These are phyloP conservation scores for Wasmannia auropunctata DNA, from an alignment of 1,140 invertebrate species.

Conservation along the genomic window DNA sequence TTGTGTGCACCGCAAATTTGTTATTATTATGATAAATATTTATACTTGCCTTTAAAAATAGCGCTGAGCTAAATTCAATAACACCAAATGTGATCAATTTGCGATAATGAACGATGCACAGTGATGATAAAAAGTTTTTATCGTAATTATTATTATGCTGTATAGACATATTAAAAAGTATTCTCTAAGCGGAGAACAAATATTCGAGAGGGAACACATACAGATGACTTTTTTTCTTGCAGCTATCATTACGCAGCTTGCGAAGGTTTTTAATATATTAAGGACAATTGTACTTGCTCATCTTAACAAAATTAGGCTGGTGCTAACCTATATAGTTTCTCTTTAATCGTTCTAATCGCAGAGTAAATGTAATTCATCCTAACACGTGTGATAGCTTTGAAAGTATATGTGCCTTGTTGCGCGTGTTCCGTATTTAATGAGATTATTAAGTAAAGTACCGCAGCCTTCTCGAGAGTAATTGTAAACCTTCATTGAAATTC, in stretches of 20 bases:
- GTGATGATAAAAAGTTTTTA: conserved; percentile 13
- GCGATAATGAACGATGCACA: neutral
- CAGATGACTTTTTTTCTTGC: conserved; percentile 57
- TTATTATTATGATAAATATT: neutral
- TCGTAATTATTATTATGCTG: conserved; percentile 12
- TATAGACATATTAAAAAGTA: neutral
- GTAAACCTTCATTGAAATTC: conserved; percentile 78
- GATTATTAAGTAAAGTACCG: conserved; percentile 70
- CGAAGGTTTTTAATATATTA: conserved; percentile 60
- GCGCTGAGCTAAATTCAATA: conserved; percentile 21
- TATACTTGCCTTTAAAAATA: conserved; percentile 25
- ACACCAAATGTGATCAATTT: conserved; percentile 28
- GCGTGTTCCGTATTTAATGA: conserved; percentile 80
- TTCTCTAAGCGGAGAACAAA: conserved; percentile 6
- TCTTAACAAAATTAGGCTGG: conserved; percentile 76
- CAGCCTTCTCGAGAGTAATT: conserved; percentile 67
- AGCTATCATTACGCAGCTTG: conserved; percentile 61
- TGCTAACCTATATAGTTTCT: conserved; percentile 74
- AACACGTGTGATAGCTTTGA: conserved; percentile 79
- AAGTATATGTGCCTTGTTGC: conserved; percentile 82
- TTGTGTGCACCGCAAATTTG: conserved; percentile 31
- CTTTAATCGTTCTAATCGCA: conserved; percentile 70
- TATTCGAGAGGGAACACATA: conserved; percentile 26
- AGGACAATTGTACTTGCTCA: conserved; percentile 70
- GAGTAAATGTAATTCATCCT: conserved; percentile 71